Evolutionary conservation across 2,888 invertebrate genomes (phyloP), one percentile per base, ranked within the genome.

Genomic region (Julus scanicus): DNA sequence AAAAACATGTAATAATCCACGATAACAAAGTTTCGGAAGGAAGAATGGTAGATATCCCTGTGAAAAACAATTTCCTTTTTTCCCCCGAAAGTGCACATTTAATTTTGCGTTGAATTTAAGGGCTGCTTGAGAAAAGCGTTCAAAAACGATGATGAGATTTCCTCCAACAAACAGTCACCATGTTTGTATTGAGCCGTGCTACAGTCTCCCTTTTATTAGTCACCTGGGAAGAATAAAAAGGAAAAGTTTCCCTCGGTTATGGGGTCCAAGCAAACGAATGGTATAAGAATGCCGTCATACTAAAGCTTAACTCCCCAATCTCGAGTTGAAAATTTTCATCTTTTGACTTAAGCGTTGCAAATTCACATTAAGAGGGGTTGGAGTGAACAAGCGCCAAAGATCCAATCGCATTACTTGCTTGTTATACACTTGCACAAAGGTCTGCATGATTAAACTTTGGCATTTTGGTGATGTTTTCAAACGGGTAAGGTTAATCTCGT

Each of bases 111-210:
- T 80, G 80, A 80, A 80, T 80, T 80, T 20, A 80, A 80, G 20
- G 80, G 29, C 80, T 80, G 37, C 20, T 80, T 13, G 80, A 3
- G 80, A 80, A 71, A 80, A 80, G 80, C 80, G 37, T 80, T 80
- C 80, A 29, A 80, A 80, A 80, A 80, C 29, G 80, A 80, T 80
- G 80, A 80, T 80, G 80, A 80, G 80, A 80, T 80, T 80, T 80
- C 80, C 80, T 37, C 80, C 80, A 37, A 80, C 80, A 80, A 80
- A 15, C 37, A 80, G 80, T 13, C 80, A 37, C 80, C 11, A 29
- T 80, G 80, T 80, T 80, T 20, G 80, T 80, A 37, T 80, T 37
- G 29, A 80, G 80, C 80, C 71, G 9, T 37, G 80, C 80, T 80
- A 29, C 20, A 80, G 80, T 80, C 80, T 37, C 80, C 80, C 80